Evolutionary conservation across 1,140 invertebrate genomes (phyloP), one percentile per base, ranked within the genome.

Genomic region (Neodiprion fabricii): DNA sequence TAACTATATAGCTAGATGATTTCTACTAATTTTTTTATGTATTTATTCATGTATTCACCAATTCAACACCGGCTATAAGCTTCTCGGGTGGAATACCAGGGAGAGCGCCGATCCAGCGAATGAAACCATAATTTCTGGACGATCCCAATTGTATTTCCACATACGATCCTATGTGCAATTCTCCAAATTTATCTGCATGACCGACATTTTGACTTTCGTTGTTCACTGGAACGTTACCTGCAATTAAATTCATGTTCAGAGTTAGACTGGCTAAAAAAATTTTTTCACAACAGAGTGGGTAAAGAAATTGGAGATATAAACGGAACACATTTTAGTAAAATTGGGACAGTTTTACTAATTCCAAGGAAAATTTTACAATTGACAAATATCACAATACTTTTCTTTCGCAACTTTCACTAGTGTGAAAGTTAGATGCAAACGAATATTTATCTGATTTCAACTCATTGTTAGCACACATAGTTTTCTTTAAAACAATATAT

Each of bases 71-170:
- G 82, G 94, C 94, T 84, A 91, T 92, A 78, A 89, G 85, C 86
- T 91, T 90, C 8, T 86, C 84, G 73, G 89, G 85, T 17, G 82
- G 84, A 70, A 79, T 76, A 70, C 86, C 87, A 10, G 86, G 80
- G 0, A 90, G 80, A 69, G 89, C 88, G 7, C 96, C 96, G 83
- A 97, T 95, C 96, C 96, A 98, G 83, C 93, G 91, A 75, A 98
- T 94, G 10, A 98, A 93, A 70, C 96, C 96, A 89, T 94, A 94
- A 48, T 91, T 82, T 74, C 89, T 85, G 74, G 89, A 86, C 72
- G 82, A 89, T 85, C 87, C 90, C 78, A 89, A 89, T 85, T 82
- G 86, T 11, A 96, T 92, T 87, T 96, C 93, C 1, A 96, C 94
- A 75, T 94, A 86, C 12, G 92, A 94, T 10, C 93, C 94, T 17